These are phyloP conservation scores for Sternarchorhynchus goeldii DNA, from an alignment of 2,797 vertebrate genomes.

Conservation along the genomic window DNA sequence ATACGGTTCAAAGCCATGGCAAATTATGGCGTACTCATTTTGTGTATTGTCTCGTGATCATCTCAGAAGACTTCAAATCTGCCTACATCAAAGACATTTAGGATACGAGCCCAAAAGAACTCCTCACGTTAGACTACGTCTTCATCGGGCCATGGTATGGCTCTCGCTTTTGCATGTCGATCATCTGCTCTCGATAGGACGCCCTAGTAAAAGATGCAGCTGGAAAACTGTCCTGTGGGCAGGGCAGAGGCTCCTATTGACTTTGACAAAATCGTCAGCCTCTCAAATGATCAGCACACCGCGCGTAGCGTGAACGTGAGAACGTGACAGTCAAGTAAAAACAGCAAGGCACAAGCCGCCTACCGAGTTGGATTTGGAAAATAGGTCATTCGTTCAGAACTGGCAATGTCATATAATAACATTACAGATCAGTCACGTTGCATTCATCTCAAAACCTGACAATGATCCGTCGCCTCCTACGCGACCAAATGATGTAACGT, in stretches of 20 bases:
- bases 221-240: too few species aligned
- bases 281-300: conserved; percentile 13
- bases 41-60: too few species aligned
- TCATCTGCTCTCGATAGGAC: too few species aligned
- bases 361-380: conserved; percentile 58
- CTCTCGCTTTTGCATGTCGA: background rate
- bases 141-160: too few species aligned
- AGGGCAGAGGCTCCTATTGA: too few species aligned
- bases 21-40: background rate
- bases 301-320: conserved; percentile 52
- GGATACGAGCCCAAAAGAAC: too few species aligned
- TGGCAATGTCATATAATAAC: conserved; percentile 27
- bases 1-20: background rate
- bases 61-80: too few species aligned
- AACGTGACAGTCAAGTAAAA: background rate
- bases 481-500: conserved; percentile 36
- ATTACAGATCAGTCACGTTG: conserved; percentile 21
- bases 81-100: too few species aligned
- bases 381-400: conserved; percentile 70
- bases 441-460: background rate
- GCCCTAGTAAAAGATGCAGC: background rate
- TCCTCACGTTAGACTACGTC: too few species aligned
- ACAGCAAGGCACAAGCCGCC: conserved; percentile 17
- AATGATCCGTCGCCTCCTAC: background rate
- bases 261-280: background rate